These are phyloP conservation scores for Cisticola juncidis DNA, from an alignment of 2,113 vertebrate genomes.

Conservation along the genomic window DNA sequence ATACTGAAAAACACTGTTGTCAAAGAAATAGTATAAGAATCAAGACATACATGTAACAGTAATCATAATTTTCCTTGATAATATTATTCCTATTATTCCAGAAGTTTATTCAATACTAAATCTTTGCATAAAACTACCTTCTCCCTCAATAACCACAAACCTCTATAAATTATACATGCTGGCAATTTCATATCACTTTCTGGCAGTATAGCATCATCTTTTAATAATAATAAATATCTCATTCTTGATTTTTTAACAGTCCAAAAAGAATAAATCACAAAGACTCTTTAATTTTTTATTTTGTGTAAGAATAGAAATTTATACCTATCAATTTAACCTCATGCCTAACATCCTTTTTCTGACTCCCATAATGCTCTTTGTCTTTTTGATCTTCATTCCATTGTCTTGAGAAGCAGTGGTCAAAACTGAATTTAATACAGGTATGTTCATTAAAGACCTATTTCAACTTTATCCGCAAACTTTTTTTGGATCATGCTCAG, in stretches of 20 bases:
- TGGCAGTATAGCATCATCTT: background rate
- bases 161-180: background rate
- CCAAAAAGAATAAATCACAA: background rate
- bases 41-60: background rate
- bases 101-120: background rate
- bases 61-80: background rate
- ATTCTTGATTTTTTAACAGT: background rate
- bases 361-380: background rate
- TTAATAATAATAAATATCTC: background rate
- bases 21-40: background rate
- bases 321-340: background rate
- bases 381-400: background rate
- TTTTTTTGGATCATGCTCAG: background rate
- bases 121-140: background rate
- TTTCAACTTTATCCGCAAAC: background rate
- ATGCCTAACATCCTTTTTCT: background rate
- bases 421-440: background rate
- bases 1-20: background rate
- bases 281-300: background rate
- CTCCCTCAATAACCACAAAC: background rate
- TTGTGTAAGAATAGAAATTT: background rate
- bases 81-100: background rate
- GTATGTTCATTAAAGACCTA: background rate
- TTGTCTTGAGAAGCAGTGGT: background rate
- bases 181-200: background rate